Evolutionary conservation across 64 coral and sea anemone genomes (phyloP), one percentile per base, ranked within the genome.

Genomic region (Pocillopora damicornis): DNA sequence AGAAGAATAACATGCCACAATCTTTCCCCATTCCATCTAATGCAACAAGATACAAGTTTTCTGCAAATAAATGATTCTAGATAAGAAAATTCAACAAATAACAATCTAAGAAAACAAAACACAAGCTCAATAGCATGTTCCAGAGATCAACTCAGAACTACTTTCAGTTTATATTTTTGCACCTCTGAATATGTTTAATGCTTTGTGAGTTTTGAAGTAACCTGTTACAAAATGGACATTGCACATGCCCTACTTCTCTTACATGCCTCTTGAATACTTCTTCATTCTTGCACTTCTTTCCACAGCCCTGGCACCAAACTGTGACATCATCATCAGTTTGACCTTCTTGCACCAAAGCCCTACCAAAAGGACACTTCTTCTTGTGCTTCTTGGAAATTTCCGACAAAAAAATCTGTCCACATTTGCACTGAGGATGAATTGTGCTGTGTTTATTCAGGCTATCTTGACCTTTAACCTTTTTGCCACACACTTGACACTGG

Each of bases 341-440:
- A 60, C 35, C 78, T 61, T 25, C 20, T 84, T n/a, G 58, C 16
- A 25, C 30, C 6, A 26, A 3, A n/a, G 16, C 1, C n/a, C 35
- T 80, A 18, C 45, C 5, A 13, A 45, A 15, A 65, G 58, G 22
- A 59, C 91, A 92, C 56, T 75, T 58, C 35, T 37, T 82, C 16
- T 57, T 81, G 78, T 95, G 93, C 15, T 86, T 88, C 73, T 91
- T 91, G 6, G 89, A 18, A 35, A 95, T 75, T 16, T 81, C 18
- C 18, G 4, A 15, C 64, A 63, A 37, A 91, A 91, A 95, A 45
- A 88, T 35, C 71, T 66, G 78, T 14, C 80, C 86, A 88, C 93
- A 95, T 16, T 88, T 85, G 14, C 93, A 95, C 26, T 75, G 77
- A 12, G 76, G 59, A 61, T 95, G 93, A 57, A 61, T 51, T 61